Conservation (phyloP, 2,888 invertebrate species). For the Eurytoma californica region DNA sequence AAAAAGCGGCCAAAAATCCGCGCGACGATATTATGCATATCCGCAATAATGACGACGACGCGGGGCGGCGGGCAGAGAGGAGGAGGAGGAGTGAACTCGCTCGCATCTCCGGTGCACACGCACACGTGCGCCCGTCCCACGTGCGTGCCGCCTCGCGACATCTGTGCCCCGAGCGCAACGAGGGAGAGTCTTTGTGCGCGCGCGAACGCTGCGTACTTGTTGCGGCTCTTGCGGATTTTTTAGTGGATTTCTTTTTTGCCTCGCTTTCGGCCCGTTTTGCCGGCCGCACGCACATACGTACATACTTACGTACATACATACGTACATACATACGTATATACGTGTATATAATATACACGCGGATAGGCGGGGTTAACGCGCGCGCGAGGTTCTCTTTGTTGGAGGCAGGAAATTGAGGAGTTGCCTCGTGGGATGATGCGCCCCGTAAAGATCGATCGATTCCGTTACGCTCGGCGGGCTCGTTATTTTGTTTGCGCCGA, state of each 20-base stretch:
- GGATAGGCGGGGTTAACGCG: neutral
- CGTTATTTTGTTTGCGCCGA: too few relatives aligned
- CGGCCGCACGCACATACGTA: neutral
- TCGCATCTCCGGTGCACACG: conserved; percentile 10
- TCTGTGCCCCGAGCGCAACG: conserved; percentile 39
- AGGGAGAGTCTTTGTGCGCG: conserved; percentile 18
- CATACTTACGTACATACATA: too few relatives aligned
- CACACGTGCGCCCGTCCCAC: conserved; percentile 46
- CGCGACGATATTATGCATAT: neutral
- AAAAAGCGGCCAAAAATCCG: neutral
- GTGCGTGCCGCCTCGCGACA: conserved; percentile 50
- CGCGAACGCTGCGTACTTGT: conserved; percentile 38
- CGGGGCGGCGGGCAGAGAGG: too few relatives aligned
- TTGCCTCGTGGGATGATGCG: neutral
- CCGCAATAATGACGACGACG: neutral
- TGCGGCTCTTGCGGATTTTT: conserved; percentile 46
- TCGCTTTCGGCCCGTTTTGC: conserved; percentile 7
- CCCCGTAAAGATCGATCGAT: conserved; percentile 5
- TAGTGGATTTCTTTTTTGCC: conserved; percentile 22
- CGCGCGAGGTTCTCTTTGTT: neutral
- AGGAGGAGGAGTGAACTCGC: too few relatives aligned
- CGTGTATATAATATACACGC: too few relatives aligned
- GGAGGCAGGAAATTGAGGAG: neutral
- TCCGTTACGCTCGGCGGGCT: neutral
- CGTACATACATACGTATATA: too few relatives aligned